These are phyloP conservation scores for Sycophila sp. DNA, from an alignment of 1,140 invertebrate genomes.

Conservation along the genomic window DNA sequence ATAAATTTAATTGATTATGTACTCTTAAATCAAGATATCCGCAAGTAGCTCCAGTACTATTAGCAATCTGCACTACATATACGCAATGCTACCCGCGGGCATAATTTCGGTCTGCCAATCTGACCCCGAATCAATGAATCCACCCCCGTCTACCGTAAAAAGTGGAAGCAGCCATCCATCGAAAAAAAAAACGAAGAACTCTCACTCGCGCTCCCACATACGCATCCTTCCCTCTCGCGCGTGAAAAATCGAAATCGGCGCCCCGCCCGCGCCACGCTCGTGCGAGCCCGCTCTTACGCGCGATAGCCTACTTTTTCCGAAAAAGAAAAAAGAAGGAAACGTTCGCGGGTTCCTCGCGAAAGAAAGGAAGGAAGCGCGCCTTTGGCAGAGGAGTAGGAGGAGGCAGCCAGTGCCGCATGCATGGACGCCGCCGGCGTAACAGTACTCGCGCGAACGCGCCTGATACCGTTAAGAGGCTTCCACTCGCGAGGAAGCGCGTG, in stretches of 20 bases:
- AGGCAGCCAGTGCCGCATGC: background rate
- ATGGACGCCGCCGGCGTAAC: constrained; percentile 22
- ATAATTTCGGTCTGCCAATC: no score
- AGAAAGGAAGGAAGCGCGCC: background rate
- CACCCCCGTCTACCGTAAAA: background rate
- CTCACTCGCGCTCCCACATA: background rate
- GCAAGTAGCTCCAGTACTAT: no score
- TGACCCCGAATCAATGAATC: no score
- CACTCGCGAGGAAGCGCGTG: background rate
- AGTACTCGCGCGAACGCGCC: constrained; percentile 25
- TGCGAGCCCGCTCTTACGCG: no score
- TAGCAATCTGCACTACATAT: no score
- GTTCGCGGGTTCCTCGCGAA: no score
- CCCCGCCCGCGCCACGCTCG: background rate
- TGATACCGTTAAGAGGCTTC: constrained; percentile 24
- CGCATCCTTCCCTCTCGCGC: background rate
- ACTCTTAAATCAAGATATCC: no score
- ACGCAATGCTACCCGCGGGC: no score
- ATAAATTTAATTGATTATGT: no score
- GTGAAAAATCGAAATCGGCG: background rate
- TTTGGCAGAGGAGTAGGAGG: background rate
- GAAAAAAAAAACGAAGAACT: background rate
- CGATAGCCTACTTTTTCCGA: no score
- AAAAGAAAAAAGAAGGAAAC: background rate
- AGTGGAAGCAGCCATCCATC: constrained; percentile 1